Conservation (phyloP, 2,888 invertebrate genomes). For the Nomada lathburiana region DNA sequence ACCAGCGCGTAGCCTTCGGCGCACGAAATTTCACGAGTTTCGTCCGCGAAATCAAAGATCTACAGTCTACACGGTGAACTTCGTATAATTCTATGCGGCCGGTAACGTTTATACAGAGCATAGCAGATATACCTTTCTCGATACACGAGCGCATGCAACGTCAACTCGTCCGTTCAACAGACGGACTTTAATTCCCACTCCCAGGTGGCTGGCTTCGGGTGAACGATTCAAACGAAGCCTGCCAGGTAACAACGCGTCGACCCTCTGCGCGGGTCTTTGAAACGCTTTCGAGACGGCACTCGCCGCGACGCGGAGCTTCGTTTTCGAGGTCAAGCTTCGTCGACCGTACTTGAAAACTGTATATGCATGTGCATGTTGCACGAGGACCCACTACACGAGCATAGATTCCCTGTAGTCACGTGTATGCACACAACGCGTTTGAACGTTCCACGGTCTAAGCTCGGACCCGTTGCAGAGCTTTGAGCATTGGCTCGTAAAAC, state of each 20-base stretch:
- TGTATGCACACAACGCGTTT: slow-evolving; percentile 51
- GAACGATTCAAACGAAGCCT: not conserved
- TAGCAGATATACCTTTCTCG: not conserved
- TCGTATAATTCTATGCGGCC: not conserved
- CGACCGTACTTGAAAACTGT: slow-evolving; percentile 27
- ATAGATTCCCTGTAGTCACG: slow-evolving; percentile 50
- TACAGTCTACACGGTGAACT: not conserved
- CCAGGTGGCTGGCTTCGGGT: not conserved
- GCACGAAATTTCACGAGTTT: slow-evolving; percentile 45
- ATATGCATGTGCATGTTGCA: slow-evolving; percentile 13
- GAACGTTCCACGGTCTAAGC: slow-evolving; percentile 32
- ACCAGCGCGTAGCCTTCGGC: slow-evolving; percentile 18
- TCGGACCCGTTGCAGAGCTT: slow-evolving; percentile 36
- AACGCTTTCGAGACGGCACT: slow-evolving; percentile 14
- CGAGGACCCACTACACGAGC: slow-evolving; percentile 21
- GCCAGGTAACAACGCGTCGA: slow-evolving; percentile 14
- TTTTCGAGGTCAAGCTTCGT: slow-evolving; percentile 44
- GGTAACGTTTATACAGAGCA: not conserved
- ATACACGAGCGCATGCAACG: not conserved
- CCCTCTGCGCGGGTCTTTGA: slow-evolving; percentile 12
- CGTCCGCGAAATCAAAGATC: not conserved
- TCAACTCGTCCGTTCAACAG: not conserved
- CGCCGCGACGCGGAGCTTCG: slow-evolving; percentile 20
- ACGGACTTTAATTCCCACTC: slow-evolving; percentile 9
- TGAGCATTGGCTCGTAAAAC: slow-evolving; percentile 69